Evolutionary conservation across 53 echinoderm and acorn worm species (phyloP).

Genomic region (Echinarachnius parma): DNA sequence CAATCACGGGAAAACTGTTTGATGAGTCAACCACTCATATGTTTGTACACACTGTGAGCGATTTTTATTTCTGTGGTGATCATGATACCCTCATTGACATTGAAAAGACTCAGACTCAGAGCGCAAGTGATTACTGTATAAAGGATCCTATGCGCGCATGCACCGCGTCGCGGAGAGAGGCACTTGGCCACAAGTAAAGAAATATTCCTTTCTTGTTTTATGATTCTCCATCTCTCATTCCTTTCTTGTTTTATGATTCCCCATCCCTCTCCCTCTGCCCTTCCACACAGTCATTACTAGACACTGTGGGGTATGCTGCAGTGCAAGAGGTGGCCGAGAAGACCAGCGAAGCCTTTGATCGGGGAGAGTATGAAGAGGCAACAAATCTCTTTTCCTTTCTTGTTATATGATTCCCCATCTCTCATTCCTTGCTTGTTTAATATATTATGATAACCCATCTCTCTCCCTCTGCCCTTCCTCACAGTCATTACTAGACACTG

Average conservation of each 20-base stretch:
- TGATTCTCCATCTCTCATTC: background rate
- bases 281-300: constrained; percentile 67
- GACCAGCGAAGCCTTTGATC: constrained; percentile 54
- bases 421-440: background rate
- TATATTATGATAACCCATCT: background rate
- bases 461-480: constrained; percentile 8
- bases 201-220: background rate
- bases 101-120: background rate
- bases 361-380: constrained; percentile 57
- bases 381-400: constrained; percentile 24
- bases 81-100: background rate
- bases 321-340: constrained; percentile 57
- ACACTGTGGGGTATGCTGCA: constrained; percentile 50
- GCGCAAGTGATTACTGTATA: too few species aligned
- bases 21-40: too few species aligned
- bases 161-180: background rate
- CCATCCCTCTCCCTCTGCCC: background rate
- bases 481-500: constrained; percentile 73
- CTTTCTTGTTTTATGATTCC: too few species aligned
- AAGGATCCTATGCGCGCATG: background rate
- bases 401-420: background rate
- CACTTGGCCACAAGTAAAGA: background rate
- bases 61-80: background rate
- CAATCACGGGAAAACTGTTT: too few species aligned
- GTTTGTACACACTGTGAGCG: too few species aligned